A percentile compares a stretch with the other conserved stretches of the same genome.
These are phyloP conservation scores for Xiphophorus couchianus DNA, from an alignment of 2,113 vertebrate genomes.

Conservation along the genomic window DNA sequence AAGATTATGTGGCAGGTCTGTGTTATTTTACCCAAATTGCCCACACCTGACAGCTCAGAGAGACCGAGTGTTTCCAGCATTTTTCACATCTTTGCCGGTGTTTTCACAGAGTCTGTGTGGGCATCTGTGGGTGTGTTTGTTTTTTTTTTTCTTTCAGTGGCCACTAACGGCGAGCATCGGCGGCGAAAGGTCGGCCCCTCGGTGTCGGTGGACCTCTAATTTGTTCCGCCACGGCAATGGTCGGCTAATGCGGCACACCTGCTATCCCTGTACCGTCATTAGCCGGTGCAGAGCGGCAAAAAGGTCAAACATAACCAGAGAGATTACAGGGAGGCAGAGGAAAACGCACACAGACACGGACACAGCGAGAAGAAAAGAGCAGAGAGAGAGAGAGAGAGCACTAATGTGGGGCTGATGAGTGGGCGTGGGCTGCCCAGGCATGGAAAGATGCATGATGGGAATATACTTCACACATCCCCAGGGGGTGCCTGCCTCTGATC, in stretches of 20 bases:
- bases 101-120: slow-evolving; percentile 32
- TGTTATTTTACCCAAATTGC: slow-evolving; percentile 70
- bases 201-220: slow-evolving; percentile 69
- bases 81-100: slow-evolving; percentile 38
- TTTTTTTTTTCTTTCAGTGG: slow-evolving; percentile 21
- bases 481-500: slow-evolving; percentile 62
- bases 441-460: slow-evolving; percentile 72
- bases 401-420: slow-evolving; percentile 75
- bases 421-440: slow-evolving; percentile 65
- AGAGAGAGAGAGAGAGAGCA: slow-evolving; percentile 40
- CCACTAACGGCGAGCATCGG: slow-evolving; percentile 53
- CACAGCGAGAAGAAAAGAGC: slow-evolving; percentile 28
- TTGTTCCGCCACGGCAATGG: slow-evolving; percentile 72
- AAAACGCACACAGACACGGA: slow-evolving; percentile 25
- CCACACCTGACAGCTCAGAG: slow-evolving; percentile 53
- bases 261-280: slow-evolving; percentile 76
- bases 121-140: slow-evolving; percentile 65
- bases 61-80: not conserved
- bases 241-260: slow-evolving; percentile 80
- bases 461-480: slow-evolving; percentile 63
- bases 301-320: slow-evolving; percentile 75
- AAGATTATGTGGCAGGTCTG: slow-evolving; percentile 59
- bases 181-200: slow-evolving; percentile 63
- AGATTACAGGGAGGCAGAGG: slow-evolving; percentile 57
- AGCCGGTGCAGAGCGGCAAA: slow-evolving; percentile 63